Conservation (phyloP, 1,140 invertebrate genomes). For the Orchestia grillus region DNA sequence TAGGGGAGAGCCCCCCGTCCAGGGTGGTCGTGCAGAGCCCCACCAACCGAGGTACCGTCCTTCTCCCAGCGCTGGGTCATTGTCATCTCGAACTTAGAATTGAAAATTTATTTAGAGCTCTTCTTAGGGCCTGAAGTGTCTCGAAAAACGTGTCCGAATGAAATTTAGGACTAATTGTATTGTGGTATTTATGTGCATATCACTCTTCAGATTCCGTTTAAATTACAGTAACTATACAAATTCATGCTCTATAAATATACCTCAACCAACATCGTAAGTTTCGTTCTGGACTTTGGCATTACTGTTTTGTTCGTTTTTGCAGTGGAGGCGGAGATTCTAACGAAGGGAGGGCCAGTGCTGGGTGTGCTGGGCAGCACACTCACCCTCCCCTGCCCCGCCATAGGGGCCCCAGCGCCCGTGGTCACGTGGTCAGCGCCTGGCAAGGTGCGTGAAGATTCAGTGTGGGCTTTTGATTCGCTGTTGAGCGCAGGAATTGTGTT, state of each 20-base stretch:
- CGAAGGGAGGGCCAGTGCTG: conserved; percentile 63
- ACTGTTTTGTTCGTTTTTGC: not conserved
- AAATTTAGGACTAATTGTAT: no score
- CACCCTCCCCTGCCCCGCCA: conserved; percentile 86
- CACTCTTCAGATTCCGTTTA: no score
- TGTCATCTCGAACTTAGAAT: no score
- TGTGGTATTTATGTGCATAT: no score
- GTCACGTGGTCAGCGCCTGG: conserved; percentile 74
- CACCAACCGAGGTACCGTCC: conserved; percentile 24
- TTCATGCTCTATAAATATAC: no score
- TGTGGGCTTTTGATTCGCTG: not conserved
- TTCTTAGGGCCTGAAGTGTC: no score
- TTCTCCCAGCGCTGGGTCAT: no score
- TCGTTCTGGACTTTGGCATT: not conserved
- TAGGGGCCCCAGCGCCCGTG: conserved; percentile 84
- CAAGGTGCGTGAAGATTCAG: not conserved
- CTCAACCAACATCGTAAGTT: no score
- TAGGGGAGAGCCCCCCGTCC: conserved; percentile 91
- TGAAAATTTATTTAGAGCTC: no score
- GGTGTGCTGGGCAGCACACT: conserved; percentile 82
- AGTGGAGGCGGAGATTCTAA: conserved; percentile 62
- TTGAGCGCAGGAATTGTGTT: no score
- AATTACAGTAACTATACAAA: no score
- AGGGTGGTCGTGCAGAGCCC: conserved; percentile 79
- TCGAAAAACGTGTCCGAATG: no score